Percentiles rank a stretch among this genome's conserved stretches.
These are phyloP conservation scores for Lasioglossum figueresi DNA, from an alignment of 2,888 invertebrate genomes.

Conservation along the genomic window DNA sequence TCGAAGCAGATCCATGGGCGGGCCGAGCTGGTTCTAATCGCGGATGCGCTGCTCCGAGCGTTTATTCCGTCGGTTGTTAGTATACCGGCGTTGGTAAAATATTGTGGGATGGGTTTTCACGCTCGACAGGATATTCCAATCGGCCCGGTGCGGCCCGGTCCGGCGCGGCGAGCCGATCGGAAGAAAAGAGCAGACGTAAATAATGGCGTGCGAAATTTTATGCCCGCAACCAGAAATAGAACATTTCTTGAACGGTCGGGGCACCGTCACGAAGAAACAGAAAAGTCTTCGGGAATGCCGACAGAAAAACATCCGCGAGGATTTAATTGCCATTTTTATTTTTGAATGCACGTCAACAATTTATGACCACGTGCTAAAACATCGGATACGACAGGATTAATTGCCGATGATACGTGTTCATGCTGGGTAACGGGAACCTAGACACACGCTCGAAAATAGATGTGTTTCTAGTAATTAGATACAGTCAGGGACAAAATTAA, in stretches of 20 bases:
- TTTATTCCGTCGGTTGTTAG: conserved; percentile 34
- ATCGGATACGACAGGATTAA: background rate
- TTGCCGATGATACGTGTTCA: background rate
- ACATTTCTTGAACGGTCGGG: conserved; percentile 20
- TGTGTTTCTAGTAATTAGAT: background rate
- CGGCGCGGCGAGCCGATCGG: conserved; percentile 26
- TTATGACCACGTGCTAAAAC: background rate
- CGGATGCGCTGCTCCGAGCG: conserved; percentile 10
- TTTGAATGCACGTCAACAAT: background rate
- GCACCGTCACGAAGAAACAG: background rate
- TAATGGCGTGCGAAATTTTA: conserved; percentile 60
- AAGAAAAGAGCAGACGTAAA: conserved; percentile 52
- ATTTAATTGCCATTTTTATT: conserved; percentile 4
- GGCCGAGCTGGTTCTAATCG: background rate
- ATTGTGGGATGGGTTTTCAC: conserved; percentile 51
- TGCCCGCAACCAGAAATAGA: conserved; percentile 53
- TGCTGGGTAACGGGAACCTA: background rate
- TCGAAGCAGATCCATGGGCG: conserved; percentile 2
- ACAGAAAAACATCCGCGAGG: background rate
- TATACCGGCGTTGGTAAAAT: conserved; percentile 37
- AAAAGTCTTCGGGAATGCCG: conserved; percentile 4
- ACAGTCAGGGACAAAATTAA: no score
- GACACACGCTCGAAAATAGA: background rate
- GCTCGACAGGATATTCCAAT: conserved; percentile 58
- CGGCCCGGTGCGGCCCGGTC: conserved; percentile 4